Percentiles rank a stretch among this genome's conserved stretches.
Conservation (phyloP, 2,113 vertebrate species). For the Xiphophorus maculatus region DNA sequence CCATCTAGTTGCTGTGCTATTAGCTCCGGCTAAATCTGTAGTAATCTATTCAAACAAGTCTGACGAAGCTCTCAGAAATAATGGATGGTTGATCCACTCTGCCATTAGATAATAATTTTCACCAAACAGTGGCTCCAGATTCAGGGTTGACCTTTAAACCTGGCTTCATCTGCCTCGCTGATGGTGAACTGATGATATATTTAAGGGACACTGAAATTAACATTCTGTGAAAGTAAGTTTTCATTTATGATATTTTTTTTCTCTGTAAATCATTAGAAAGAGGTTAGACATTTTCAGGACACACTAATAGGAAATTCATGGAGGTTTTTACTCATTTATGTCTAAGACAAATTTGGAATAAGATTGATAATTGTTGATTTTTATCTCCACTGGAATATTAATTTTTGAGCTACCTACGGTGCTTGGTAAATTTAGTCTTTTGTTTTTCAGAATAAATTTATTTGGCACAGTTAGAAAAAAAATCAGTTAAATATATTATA, state of each 20-base stretch:
- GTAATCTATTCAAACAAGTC: conserved; percentile 57
- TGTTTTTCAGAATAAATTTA: no score
- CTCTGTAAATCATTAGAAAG: neutral
- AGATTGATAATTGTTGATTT: no score
- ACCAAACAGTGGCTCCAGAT: conserved; percentile 29
- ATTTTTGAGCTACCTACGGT: no score
- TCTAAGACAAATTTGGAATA: no score
- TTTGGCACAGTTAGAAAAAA: no score
- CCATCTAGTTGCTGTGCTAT: conserved; percentile 25
- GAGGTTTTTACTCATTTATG: no score
- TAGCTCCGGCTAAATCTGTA: conserved; percentile 45
- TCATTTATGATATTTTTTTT: neutral
- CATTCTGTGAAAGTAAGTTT: neutral
- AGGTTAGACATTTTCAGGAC: no score
- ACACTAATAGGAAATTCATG: no score
- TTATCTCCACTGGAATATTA: no score
- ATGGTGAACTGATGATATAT: neutral
- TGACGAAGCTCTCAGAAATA: conserved; percentile 45
- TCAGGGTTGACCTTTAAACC: conserved; percentile 19
- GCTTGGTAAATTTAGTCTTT: no score
- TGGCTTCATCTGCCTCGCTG: neutral
- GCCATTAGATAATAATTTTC: conserved; percentile 60
- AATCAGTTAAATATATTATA: no score
- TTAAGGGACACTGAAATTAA: neutral
- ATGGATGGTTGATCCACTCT: conserved; percentile 51